A percentile compares a stretch with the other conserved stretches of the same genome.
These are phyloP conservation scores for Ischnus inquisitorius DNA, from an alignment of 2,888 invertebrate genomes.

Conservation along the genomic window DNA sequence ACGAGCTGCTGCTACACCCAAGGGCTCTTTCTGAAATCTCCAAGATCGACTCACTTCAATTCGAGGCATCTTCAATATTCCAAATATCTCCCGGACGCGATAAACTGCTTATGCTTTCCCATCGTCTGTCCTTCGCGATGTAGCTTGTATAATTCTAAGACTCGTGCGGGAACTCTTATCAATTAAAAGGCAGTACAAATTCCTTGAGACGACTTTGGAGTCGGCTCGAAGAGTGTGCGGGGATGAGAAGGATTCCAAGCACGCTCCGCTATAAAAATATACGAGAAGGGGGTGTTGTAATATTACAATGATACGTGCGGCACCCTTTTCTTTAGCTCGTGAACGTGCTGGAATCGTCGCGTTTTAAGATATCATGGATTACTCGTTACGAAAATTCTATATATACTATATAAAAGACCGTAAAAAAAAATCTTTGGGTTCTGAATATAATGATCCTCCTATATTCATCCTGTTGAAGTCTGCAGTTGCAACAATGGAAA, in stretches of 20 bases:
- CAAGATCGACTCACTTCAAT: slow-evolving; percentile 66
- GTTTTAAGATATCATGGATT: slow-evolving; percentile 60
- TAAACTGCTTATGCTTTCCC: neutral
- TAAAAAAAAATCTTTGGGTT: slow-evolving; percentile 21
- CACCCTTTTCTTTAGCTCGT: slow-evolving; percentile 60
- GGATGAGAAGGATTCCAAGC: slow-evolving; percentile 66
- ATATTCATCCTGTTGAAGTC: neutral
- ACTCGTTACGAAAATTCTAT: slow-evolving; percentile 45
- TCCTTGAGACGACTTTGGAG: slow-evolving; percentile 37
- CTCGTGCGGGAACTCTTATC: slow-evolving; percentile 42
- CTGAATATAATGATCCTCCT: slow-evolving; percentile 40
- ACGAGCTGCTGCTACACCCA: slow-evolving; percentile 61
- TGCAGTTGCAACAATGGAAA: slow-evolving; percentile 43
- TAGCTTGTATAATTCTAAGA: neutral
- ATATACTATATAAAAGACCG: neutral
- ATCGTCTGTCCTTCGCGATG: slow-evolving; percentile 5
- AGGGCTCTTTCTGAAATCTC: slow-evolving; percentile 66
- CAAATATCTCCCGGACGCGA: slow-evolving; percentile 38
- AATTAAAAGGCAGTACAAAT: slow-evolving; percentile 65
- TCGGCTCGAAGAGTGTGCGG: slow-evolving; percentile 20
- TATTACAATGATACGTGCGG: slow-evolving; percentile 72
- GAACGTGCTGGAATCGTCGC: slow-evolving; percentile 63
- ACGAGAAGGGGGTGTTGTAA: slow-evolving; percentile 70
- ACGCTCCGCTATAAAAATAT: slow-evolving; percentile 72
- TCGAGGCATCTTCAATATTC: slow-evolving; percentile 60